These are phyloP conservation scores for Megalops atlanticus DNA, from an alignment of 2,113 vertebrate species.

Conservation along the genomic window DNA sequence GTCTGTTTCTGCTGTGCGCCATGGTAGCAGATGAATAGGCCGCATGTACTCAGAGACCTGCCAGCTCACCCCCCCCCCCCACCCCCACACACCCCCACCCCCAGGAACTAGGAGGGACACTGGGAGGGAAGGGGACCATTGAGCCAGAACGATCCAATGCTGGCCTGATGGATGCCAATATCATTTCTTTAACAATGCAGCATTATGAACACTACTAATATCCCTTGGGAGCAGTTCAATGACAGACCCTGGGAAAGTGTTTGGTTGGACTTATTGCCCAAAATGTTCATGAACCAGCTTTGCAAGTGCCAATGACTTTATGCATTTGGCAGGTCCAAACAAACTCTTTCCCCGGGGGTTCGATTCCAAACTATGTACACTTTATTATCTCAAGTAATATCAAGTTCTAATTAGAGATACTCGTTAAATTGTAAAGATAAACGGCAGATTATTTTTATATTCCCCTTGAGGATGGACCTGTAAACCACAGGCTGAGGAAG, in stretches of 20 bases:
- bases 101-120: too few relatives aligned
- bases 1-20: neutral
- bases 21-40: neutral
- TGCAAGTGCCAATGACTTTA: neutral
- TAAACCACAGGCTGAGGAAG: neutral
- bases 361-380: neutral
- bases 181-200: neutral
- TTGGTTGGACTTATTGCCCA: neutral
- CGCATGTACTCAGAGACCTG: neutral
- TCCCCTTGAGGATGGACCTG: neutral
- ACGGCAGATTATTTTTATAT: neutral
- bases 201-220: neutral
- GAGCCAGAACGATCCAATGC: neutral
- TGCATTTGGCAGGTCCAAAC: neutral
- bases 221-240: neutral
- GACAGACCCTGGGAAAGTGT: neutral
- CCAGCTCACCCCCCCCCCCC: neutral
- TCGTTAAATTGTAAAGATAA: neutral
- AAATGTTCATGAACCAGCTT: neutral
- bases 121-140: too few relatives aligned
- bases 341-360: neutral
- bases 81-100: neutral
- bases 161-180: neutral
- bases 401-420: neutral
- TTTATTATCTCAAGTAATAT: neutral